phyloP scores from a whole-genome alignment of 2,113 vertebrate genomes.

The Eublepharis macularius region DNA sequence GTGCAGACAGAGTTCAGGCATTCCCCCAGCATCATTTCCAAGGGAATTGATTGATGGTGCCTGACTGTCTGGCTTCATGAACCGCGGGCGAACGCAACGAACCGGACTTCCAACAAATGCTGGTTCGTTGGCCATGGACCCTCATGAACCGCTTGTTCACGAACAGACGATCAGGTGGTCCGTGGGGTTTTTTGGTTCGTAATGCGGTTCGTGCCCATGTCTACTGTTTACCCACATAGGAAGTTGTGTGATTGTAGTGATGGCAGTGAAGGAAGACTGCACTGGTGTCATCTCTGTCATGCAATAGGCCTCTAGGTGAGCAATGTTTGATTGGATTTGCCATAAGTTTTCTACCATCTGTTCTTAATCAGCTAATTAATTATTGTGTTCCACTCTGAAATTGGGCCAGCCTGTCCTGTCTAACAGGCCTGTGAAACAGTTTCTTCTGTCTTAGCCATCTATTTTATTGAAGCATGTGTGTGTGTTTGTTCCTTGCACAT shows the following conservation, averaged over 20 bases:
- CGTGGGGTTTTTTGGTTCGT: too few relatives aligned
- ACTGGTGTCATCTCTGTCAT: neutral
- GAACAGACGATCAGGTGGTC: too few relatives aligned
- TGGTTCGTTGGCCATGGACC: too few relatives aligned
- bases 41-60: too few relatives aligned
- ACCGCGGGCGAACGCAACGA: too few relatives aligned
- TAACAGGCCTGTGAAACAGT: slow-evolving; percentile 30
- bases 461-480: slow-evolving; percentile 1
- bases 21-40: too few relatives aligned
- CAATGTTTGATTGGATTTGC: neutral
- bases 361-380: neutral
- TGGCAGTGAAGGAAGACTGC: neutral
- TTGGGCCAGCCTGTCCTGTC: neutral
- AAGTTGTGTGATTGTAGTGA: too few relatives aligned
- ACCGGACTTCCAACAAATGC: too few relatives aligned
- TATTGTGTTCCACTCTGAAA: slow-evolving; percentile 23
- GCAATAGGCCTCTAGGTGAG: neutral
- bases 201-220: too few relatives aligned
- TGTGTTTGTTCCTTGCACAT: slow-evolving; percentile 24
- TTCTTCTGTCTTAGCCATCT: slow-evolving; percentile 16
- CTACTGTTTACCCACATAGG: neutral
- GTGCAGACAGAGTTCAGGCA: too few relatives aligned
- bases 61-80: too few relatives aligned
- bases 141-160: too few relatives aligned
- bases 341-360: neutral